Evolutionary conservation across 2,888 invertebrate genomes (phyloP), one percentile per base, ranked within the genome.

Genomic region (Aricia artaxerxes): DNA sequence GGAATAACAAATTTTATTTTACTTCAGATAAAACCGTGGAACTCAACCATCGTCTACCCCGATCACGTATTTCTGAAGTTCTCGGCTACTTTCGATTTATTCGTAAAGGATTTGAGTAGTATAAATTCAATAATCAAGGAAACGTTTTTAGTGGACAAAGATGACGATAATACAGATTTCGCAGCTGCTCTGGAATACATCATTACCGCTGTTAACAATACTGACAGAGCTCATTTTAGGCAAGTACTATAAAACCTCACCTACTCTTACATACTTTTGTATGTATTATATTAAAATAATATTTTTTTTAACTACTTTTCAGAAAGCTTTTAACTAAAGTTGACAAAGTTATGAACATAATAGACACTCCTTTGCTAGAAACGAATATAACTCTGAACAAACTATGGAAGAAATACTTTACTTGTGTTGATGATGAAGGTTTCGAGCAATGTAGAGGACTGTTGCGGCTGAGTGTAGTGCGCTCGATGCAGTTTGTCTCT

Each of bases 51-150:
- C 1, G 78, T 81, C 0, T 87, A 87, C 73, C 82, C 88, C 0
- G 86, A 88, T 0, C 88, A 94, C 72, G 83, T 93, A 1, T 91
- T 92, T 80, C 90, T 95, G 0, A 90, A 91, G 72, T 89, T 93
- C 44, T 92, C 91, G 0, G 79, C 86, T 2, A 89, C 89, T 0
- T 90, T 95, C 78, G 88, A 92, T 35, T 81, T 86, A 0, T 81
- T 94, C 9, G 78, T 93, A 2, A 86, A 86, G 1, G 90, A 91
- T 53, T 80, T 93, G 1, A 83, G 83, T 1, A 83, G 87, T 0
- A 81, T 89, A 1, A 86, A 88, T 16, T 84, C 87, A 0, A 79
- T 86, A 2, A n/a, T 89, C 0, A 78, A 87, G 6, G 35, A 76
- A 44, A 75, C 61, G 24, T 35, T 79, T 40, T 35, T 31, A 49